Evolutionary conservation across 2,888 invertebrate species (phyloP).

Genomic region (Flexamia atlantica): DNA sequence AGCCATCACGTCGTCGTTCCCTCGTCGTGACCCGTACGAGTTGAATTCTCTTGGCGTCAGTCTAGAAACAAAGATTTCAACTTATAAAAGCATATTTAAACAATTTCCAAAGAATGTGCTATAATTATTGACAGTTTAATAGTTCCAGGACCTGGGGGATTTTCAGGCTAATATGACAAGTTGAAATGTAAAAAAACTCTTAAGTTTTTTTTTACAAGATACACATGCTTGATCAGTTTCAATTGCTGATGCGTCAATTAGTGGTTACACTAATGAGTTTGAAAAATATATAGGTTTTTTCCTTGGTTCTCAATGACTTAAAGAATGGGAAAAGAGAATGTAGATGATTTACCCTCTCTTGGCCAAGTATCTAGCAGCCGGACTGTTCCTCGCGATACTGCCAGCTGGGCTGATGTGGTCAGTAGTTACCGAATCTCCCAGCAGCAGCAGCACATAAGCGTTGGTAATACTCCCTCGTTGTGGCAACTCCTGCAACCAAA

Average conservation of each 20-base stretch:
- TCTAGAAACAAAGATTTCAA: conserved; percentile 74
- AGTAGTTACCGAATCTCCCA: conserved; percentile 98
- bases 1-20: conserved; percentile 98
- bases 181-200: no score
- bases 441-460: conserved; percentile 89
- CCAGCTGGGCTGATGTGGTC: conserved; percentile 99
- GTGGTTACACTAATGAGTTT: no score
- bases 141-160: no score
- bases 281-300: no score
- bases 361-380: conserved; percentile 91
- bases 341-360: conserved; percentile 79
- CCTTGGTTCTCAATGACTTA: no score
- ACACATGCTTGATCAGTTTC: no score
- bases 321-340: not conserved
- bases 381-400: conserved; percentile 96
- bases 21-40: conserved; percentile 97
- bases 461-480: conserved; percentile 79
- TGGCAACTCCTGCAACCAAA: conserved; percentile 78
- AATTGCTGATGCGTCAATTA: no score
- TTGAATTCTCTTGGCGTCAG: conserved; percentile 97
- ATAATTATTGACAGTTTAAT: no score
- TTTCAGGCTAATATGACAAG: no score
- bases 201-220: no score
- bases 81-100: no score
- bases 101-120: no score